A percentile compares a stretch with the other conserved stretches of the same genome.
Evolutionary conservation across 1,140 invertebrate species (phyloP).

Genomic region (Drosophila chauvacae): DNA sequence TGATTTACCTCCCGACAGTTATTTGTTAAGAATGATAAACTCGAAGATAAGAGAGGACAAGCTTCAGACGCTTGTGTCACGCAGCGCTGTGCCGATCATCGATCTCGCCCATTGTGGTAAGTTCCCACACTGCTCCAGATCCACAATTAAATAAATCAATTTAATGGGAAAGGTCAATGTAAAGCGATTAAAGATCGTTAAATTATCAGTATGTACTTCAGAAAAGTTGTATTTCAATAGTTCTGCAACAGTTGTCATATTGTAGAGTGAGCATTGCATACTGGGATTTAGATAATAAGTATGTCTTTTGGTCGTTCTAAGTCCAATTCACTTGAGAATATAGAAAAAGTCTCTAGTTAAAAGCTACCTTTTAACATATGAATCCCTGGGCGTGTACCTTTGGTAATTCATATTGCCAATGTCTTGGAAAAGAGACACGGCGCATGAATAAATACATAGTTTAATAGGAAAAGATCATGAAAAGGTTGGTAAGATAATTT

Average conservation of each 20-base stretch:
- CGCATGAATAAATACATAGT: too few species aligned
- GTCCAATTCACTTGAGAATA: too few species aligned
- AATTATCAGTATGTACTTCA: not conserved
- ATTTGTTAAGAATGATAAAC: conserved; percentile 71
- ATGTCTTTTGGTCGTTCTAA: too few species aligned
- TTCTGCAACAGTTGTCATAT: not conserved
- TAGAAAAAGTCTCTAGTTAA: too few species aligned
- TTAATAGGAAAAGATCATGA: too few species aligned
- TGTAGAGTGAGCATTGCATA: too few species aligned
- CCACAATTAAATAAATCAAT: not conserved
- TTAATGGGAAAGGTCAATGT: not conserved
- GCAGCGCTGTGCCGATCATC: conserved; percentile 90
- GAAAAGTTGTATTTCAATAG: not conserved
- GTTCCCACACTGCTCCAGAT: conserved; percentile 51
- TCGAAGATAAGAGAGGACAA: conserved; percentile 58
- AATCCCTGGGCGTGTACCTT: too few species aligned
- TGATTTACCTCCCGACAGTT: conserved; percentile 15
- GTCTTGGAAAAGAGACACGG: too few species aligned
- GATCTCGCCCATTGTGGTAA: conserved; percentile 90
- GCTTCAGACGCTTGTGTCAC: conserved; percentile 87
- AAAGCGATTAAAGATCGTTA: not conserved
- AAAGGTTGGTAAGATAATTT: not conserved
- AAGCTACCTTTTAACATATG: too few species aligned
- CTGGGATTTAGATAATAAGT: too few species aligned
- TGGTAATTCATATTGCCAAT: too few species aligned